Evolutionary conservation across 1,140 invertebrate genomes (phyloP).

Genomic region (Cephus cinctus): DNA sequence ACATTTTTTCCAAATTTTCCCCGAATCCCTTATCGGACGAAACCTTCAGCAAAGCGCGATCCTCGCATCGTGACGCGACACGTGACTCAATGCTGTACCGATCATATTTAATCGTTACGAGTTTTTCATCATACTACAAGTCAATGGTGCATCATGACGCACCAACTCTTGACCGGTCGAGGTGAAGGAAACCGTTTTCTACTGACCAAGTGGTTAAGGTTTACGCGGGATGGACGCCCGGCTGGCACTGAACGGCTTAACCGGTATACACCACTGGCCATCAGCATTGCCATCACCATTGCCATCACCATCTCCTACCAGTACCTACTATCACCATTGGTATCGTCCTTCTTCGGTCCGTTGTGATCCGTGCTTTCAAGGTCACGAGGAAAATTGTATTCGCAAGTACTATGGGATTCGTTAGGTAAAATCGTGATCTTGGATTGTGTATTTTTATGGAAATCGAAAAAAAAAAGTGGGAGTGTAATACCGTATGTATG

Average conservation of each 20-base stretch:
- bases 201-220: constrained; percentile 26
- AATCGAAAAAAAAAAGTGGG: no score
- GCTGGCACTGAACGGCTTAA: constrained; percentile 44
- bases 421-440: no score
- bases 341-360: constrained; percentile 37
- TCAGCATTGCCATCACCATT: constrained; percentile 30
- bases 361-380: constrained; percentile 35
- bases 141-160: no score
- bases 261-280: constrained; percentile 36
- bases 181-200: no score
- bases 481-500: no score
- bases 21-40: neutral
- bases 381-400: constrained; percentile 33
- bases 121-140: constrained; percentile 1
- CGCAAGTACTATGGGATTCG: no score
- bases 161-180: no score
- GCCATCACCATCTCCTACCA: constrained; percentile 20
- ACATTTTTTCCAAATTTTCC: no score
- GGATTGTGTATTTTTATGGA: no score
- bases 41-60: neutral
- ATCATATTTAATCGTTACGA: constrained; percentile 12
- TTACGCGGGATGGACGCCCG: constrained; percentile 40
- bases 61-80: no score
- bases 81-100: constrained; percentile 4
- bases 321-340: constrained; percentile 31